Evolutionary conservation across 2,113 vertebrate species (phyloP), one percentile per base, ranked within the genome.

Genomic region (Oreochromis tanganicae): DNA sequence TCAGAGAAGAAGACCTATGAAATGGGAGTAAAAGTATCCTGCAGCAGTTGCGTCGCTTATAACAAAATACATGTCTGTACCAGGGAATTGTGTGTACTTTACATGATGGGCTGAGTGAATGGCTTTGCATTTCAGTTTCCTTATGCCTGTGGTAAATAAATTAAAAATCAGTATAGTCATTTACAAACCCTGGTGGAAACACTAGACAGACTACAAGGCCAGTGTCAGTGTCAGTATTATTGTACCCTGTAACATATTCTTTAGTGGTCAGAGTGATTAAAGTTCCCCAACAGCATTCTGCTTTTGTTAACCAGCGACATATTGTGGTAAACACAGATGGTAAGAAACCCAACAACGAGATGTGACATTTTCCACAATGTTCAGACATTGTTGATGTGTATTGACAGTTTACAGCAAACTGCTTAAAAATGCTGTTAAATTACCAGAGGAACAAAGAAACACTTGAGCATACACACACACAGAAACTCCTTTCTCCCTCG

Each of bases 341-440:
- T 7, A 32, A 78, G 46, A 50, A 78, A 50, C 7, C 10, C 24
- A 55, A 38, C 48, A 36, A 55, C 1, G 4, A 55, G 21, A 27
- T 54, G 59, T 55, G 0, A 11, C 5, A 78, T 75, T 78, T 78
- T 12, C 43, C 29, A 12, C 71, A 50, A 50, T 32, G 46, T 50
- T 78, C 71, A 78, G 43, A 78, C 27, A 50, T 10, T 50, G 43
- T 50, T 50, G 1, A 78, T 12, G 17, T 78, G 46, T 52, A 78
- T 48, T 19, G 27, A 50, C 73, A 4, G 17, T 78, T 78, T 78
- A 32, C 0, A 0, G 27, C 46, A 78, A 32, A 78, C 73, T 13
- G 27, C 50, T 84, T 59, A 54, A 83, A 86, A 46, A 43, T 85
- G 63, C 41, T 57, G 61, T 59, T 83, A 66, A 57, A 32, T 41